These are phyloP conservation scores for Tetraneura akinire DNA, from an alignment of 1,140 invertebrate genomes.

Conservation along the genomic window DNA sequence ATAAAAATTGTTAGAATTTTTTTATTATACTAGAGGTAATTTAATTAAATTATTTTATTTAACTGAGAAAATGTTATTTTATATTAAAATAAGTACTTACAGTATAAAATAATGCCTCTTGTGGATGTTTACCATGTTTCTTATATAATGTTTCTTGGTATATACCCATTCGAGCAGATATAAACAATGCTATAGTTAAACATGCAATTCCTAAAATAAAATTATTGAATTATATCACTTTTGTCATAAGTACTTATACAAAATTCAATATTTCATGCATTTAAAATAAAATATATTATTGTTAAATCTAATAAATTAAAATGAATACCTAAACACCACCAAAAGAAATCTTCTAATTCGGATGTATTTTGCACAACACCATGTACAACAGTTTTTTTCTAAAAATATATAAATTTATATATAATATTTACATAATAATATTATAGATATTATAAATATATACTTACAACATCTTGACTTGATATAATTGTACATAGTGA, in stretches of 20 bases:
- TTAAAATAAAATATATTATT: background rate
- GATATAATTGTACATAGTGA: constrained; percentile 89
- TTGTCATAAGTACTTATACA: background rate
- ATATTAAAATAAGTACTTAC: constrained; percentile 59
- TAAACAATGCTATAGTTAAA: constrained; percentile 83
- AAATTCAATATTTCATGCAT: background rate
- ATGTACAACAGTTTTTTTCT: constrained; percentile 52
- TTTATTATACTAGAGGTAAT: no score
- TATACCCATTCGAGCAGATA: constrained; percentile 95
- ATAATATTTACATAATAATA: background rate
- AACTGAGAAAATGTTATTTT: no score
- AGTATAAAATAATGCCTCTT: constrained; percentile 93
- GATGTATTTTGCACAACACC: constrained; percentile 38
- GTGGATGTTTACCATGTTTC: constrained; percentile 89
- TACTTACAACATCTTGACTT: constrained; percentile 66
- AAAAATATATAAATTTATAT: constrained; percentile 31
- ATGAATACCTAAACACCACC: constrained; percentile 71
- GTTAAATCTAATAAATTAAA: background rate
- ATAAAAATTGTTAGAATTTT: no score
- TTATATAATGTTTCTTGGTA: constrained; percentile 90
- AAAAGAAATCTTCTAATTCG: constrained; percentile 68
- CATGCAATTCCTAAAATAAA: constrained; percentile 73
- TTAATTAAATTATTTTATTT: no score
- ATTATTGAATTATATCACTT: background rate
- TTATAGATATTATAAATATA: background rate